A percentile compares a stretch with the other conserved stretches of the same genome.
phyloP scores from a whole-genome alignment of 1,140 invertebrate species.

The Bombus turneri region DNA sequence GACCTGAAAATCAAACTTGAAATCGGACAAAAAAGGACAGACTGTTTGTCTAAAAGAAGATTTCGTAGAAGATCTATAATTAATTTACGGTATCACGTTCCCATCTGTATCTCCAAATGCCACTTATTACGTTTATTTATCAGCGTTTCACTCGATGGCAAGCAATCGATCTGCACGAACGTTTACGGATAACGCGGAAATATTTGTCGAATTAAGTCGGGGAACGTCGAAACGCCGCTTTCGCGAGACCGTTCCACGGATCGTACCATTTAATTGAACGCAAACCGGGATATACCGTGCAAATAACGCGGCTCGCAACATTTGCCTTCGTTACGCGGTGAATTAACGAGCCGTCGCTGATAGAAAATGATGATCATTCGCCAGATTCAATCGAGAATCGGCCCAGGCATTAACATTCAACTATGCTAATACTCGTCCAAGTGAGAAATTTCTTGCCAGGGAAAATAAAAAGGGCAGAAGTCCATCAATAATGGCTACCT shows the following conservation, averaged over 20 bases:
- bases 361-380: slow-evolving; percentile 29
- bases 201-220: slow-evolving; percentile 21
- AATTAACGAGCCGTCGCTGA: slow-evolving; percentile 29
- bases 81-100: too few species aligned
- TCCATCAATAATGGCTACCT: too few species aligned
- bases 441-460: too few species aligned
- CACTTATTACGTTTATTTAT: too few species aligned
- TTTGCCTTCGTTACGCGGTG: slow-evolving; percentile 16
- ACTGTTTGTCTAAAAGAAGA: too few species aligned
- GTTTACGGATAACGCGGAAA: slow-evolving; percentile 14
- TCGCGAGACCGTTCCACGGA: background rate
- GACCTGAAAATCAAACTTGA: too few species aligned
- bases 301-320: slow-evolving; percentile 28
- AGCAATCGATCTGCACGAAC: background rate
- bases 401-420: background rate
- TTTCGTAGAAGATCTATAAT: too few species aligned
- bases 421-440: background rate
- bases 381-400: slow-evolving; percentile 26
- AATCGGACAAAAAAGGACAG: too few species aligned
- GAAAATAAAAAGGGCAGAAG: too few species aligned
- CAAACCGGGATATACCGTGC: slow-evolving; percentile 28
- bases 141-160: background rate
- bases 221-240: background rate
- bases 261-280: slow-evolving; percentile 27
- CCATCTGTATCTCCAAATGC: too few species aligned